Evolutionary conservation across 2,888 invertebrate species (phyloP).

Genomic region (Brachyptera putata): DNA sequence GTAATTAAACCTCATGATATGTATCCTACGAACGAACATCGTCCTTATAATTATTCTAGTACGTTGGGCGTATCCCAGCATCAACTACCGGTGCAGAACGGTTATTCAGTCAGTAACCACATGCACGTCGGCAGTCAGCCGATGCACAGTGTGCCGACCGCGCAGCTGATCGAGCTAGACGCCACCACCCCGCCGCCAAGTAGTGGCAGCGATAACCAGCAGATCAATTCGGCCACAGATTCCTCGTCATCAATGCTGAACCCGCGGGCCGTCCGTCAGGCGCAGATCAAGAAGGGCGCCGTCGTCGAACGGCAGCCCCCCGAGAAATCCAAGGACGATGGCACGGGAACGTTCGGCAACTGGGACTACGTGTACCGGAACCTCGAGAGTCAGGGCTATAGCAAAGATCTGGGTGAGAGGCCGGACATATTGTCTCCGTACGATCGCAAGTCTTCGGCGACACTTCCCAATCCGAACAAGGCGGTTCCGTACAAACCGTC

Average conservation of each 20-base stretch:
- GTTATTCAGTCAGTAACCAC: slow-evolving; percentile 23
- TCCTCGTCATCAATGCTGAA: slow-evolving; percentile 25
- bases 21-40: slow-evolving; percentile 31
- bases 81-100: slow-evolving; percentile 26
- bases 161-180: slow-evolving; percentile 59
- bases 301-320: slow-evolving; percentile 26
- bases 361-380: slow-evolving; percentile 80
- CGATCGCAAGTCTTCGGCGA: background rate
- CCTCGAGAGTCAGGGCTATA: slow-evolving; percentile 68
- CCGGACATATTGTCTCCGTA: slow-evolving; percentile 51
- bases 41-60: slow-evolving; percentile 26
- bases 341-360: slow-evolving; percentile 59
- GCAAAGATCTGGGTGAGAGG: slow-evolving; percentile 58
- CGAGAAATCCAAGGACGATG: slow-evolving; percentile 51
- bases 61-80: background rate
- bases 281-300: background rate
- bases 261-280: slow-evolving; percentile 19
- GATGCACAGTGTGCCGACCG: slow-evolving; percentile 63
- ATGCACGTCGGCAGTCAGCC: slow-evolving; percentile 37
- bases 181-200: slow-evolving; percentile 22
- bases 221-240: slow-evolving; percentile 23
- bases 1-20: slow-evolving; percentile 34
- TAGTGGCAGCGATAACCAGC: slow-evolving; percentile 22
- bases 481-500: slow-evolving; percentile 33
- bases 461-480: slow-evolving; percentile 6